Evolutionary conservation across 2,797 vertebrate genomes (phyloP).

Genomic region (Spinus pinus): DNA sequence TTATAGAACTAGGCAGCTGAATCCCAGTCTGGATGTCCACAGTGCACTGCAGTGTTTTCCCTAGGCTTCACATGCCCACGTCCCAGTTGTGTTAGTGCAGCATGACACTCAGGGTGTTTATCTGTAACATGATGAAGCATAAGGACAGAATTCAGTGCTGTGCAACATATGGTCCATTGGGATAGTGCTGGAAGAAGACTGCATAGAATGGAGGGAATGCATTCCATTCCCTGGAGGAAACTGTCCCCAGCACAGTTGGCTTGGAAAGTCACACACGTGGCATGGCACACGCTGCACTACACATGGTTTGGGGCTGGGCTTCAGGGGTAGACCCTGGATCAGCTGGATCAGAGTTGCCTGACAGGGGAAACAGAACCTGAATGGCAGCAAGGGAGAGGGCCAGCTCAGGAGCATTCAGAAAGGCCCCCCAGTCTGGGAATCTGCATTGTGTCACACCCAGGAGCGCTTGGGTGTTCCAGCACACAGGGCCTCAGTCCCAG

Average conservation of each 20-base stretch:
- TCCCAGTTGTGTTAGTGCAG: background rate
- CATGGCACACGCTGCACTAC: accelerated
- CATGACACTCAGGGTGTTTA: background rate
- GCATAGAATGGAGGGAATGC: background rate
- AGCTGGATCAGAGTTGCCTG: background rate
- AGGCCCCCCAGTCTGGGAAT: background rate
- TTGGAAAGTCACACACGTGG: background rate
- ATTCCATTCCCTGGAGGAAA: accelerated
- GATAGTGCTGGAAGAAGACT: background rate
- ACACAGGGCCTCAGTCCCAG: accelerated
- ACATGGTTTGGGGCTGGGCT: accelerated
- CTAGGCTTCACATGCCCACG: background rate
- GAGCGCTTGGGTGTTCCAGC: background rate
- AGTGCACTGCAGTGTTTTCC: background rate
- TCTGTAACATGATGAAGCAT: background rate
- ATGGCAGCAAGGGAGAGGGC: background rate
- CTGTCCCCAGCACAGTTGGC: background rate
- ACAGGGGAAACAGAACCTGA: background rate
- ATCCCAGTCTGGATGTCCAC: background rate
- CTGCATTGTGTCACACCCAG: accelerated
- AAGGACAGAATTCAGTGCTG: background rate
- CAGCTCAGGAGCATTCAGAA: background rate
- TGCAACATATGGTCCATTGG: background rate
- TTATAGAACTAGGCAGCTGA: background rate
- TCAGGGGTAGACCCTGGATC: background rate